Evolutionary conservation across 2,797 vertebrate genomes (phyloP), one percentile per base, ranked within the genome.

Genomic region (Falco biarmicus): DNA sequence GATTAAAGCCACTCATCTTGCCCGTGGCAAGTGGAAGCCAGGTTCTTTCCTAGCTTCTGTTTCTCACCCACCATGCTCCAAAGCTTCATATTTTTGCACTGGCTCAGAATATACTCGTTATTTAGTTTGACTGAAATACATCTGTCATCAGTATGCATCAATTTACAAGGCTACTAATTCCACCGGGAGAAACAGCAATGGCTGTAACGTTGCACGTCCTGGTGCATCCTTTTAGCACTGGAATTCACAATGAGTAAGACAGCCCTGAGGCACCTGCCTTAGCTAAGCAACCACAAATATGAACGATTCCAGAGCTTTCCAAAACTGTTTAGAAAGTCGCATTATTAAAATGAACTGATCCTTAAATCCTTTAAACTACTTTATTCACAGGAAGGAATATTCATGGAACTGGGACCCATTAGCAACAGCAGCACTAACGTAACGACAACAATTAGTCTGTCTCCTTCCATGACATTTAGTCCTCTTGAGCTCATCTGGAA

Each of bases 1-100:
- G 95, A 96, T 87, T 96, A 93, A 32, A 68, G 3, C 63, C 7
- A 11, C 41, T 5, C 66, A 32, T 89, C 89, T 91, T 56, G 77
- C 56, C 63, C 0, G 1, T 6, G 54, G 18, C 18, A 31, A 83
- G 76, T 22, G 50, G 86, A 73, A 92, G 45, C 54, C 56, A 6
- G 60, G 84, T 71, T 89, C 85, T 53, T 71, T n/a, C 16, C 2
- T 1, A 13, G 53, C 65, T 84, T 41, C 81, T 41, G 47, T 11
- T 81, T 9, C 88, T 73, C 92, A 65, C 69, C 32, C 53, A 32
- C 56, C 10, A 9, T 10, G 45, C 37, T 84, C 77, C 81, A 73
- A 39, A 65, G 71, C 7, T 31, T 1, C 1, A 6, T 25, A 29
- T 21, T 78, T 61, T 56, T 68, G 43, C 68, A 10, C 17, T n/a